Evolutionary conservation across 2,797 vertebrate genomes (phyloP), one percentile per base, ranked within the genome.

Genomic region (Lutjanus argentimaculatus): DNA sequence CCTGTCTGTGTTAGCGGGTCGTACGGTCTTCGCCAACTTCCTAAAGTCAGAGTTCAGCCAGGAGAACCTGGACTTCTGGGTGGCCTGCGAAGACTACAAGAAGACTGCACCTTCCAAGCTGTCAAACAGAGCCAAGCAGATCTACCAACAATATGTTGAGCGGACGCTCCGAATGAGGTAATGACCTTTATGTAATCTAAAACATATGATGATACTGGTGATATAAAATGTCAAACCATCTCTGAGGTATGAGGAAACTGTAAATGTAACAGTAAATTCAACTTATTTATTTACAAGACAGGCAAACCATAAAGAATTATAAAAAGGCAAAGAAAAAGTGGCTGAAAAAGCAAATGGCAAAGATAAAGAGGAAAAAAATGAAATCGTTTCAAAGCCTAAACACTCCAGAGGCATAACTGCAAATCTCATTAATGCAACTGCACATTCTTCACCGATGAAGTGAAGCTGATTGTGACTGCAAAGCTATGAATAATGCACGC

Each of bases 61-160:
- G 87, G 98, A 99, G 90, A 99, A 99, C 91, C 95, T 98, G 0
- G 96, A 97, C 72, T 99, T 99, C 93, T 99, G 97, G 97, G 84
- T 96, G 53, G 96, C 96, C n/a, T 98, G 97, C 19, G 96, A 97
- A 84, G 96, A 97, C n/a, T 97, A 96, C 90, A 98, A 96, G 89
- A 97, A 94, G 79, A 96, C 85, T 16, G 82, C 94, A 0, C 83
- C 90, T 0, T 75, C 95, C 4, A 93, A 96, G 79, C 85, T 96
- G 87, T 79, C 89, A 6, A 88, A 86, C 56, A 96, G 94, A 92
- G 97, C 97, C 84, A 96, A 93, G 86, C 94, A 95, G 89, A 96
- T 99, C 90, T 98, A 97, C 52, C 93, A 96, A 45, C 95, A 96
- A 21, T 98, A 96, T 64, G 91, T 98, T 36, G 95, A 95, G 94